Percentiles rank a stretch among this genome's conserved stretches.
Evolutionary conservation across 2,113 vertebrate species (phyloP).

Genomic region (Neotoma lepida): DNA sequence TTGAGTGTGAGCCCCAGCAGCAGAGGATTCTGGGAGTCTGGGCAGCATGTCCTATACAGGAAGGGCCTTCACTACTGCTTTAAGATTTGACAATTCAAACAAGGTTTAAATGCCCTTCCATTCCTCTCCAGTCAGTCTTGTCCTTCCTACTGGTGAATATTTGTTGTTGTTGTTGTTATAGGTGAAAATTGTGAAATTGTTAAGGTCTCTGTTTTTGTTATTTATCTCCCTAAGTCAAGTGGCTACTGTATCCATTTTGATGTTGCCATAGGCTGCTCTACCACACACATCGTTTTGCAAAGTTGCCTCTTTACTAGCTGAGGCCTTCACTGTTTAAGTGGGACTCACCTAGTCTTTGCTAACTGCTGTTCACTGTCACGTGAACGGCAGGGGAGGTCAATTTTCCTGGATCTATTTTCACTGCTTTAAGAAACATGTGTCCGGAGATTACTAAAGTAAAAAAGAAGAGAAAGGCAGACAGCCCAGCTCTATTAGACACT

Average conservation of each 20-base stretch:
- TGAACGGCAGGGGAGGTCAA: rapidly evolving
- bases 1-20: neutral
- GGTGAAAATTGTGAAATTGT: neutral
- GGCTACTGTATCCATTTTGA: too few species aligned
- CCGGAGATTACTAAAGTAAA: neutral
- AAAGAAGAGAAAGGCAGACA: neutral
- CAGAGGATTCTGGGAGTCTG: neutral
- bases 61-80: neutral
- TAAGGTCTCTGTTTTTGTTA: neutral
- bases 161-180: neutral
- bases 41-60: neutral
- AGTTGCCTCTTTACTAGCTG: neutral
- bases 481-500: neutral
- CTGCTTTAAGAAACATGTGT: neutral
- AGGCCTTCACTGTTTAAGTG: rapidly evolving
- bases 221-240: neutral
- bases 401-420: neutral
- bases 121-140: neutral
- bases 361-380: neutral
- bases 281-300: rapidly evolving
- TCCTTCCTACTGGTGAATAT: neutral
- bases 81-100: neutral
- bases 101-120: neutral
- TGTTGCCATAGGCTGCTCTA: neutral
- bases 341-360: neutral